Evolutionary conservation across 2,797 vertebrate species (phyloP), one percentile per base, ranked within the genome.

Genomic region (Cichlasoma orientale): DNA sequence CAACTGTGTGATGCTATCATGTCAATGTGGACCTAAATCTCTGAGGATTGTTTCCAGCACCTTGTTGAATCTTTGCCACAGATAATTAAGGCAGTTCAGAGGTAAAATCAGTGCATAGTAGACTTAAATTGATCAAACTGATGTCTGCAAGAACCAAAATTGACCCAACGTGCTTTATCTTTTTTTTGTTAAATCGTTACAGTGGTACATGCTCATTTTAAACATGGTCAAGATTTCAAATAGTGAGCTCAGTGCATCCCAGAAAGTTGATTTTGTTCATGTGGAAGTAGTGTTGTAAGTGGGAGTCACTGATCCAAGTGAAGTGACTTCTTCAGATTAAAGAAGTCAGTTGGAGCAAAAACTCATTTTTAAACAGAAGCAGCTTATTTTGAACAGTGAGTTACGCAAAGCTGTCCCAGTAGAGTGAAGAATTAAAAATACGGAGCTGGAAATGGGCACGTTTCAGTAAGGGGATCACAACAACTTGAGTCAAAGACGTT

Each of bases 241-340:
- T 14, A 44, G 5, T 41, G 41, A 41, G 36, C 8, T 38, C 36
- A 11, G 10, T 38, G 36, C 9, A 38, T 38, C 36, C 10, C 36
- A 38, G 36, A 38, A 38, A 38, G 36, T 38, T 11, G 36, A 36
- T 36, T 36, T 11, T 36, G 33, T 36, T 36, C 33, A 36, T 36
- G 8, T 10, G 33, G 9, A 36, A 9, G 33, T 36, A 10, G 9
- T 10, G 9, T 36, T 36, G 2, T 36, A 8, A 36, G 33, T 36
- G 33, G 33, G 33, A 36, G 33, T 36, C 9, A 11, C 2, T 36
- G 8, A 36, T 36, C 33, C 33, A 36, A 11, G 3, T 11, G 33
- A 36, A 11, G 3, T 3, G 33, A 36, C 33, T 38, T 1, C 0
- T 63, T 10, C 59, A 63, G 0, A 5, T 16, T 61, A 36, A 63